A percentile compares a stretch with the other conserved stretches of the same genome.
Evolutionary conservation across 1,140 invertebrate genomes (phyloP).

Genomic region (Halesus radiatus): DNA sequence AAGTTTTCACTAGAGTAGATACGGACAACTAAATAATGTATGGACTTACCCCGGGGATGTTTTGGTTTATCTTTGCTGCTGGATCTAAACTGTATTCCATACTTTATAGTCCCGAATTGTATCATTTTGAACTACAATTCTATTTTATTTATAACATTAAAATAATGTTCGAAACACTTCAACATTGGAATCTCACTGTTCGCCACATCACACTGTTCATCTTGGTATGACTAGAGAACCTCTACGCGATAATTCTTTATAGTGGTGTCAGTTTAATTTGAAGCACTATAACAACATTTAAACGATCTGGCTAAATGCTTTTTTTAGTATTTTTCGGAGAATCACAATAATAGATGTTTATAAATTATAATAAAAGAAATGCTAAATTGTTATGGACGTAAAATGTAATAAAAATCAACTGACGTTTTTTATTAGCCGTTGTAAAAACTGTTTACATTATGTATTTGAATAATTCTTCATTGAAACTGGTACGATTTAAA

Average conservation of each 20-base stretch:
- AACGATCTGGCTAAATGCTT: neutral
- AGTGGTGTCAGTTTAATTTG: neutral
- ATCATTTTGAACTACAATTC: conserved; percentile 66
- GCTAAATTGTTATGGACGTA: neutral
- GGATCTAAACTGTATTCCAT: conserved; percentile 71
- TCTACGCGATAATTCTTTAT: no score
- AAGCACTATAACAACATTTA: conserved; percentile 14
- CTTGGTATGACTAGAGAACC: conserved; percentile 23
- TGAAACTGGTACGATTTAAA: no score
- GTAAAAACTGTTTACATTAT: no score
- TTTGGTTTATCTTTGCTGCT: conserved; percentile 60
- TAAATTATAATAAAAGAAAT: conserved; percentile 15
- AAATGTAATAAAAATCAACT: neutral
- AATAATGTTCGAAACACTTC: conserved; percentile 29
- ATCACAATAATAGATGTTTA: neutral
- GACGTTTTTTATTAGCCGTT: no score
- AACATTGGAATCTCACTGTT: conserved; percentile 29
- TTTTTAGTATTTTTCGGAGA: neutral
- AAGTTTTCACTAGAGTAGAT: no score
- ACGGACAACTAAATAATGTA: no score
- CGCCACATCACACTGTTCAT: conserved; percentile 12
- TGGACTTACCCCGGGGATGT: conserved; percentile 48
- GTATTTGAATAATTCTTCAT: no score
- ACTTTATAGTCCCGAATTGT: conserved; percentile 74
- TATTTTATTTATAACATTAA: conserved; percentile 11